phyloP scores from a whole-genome alignment of 2,888 invertebrate genomes.

The Dorcus parallelipipedus region DNA sequence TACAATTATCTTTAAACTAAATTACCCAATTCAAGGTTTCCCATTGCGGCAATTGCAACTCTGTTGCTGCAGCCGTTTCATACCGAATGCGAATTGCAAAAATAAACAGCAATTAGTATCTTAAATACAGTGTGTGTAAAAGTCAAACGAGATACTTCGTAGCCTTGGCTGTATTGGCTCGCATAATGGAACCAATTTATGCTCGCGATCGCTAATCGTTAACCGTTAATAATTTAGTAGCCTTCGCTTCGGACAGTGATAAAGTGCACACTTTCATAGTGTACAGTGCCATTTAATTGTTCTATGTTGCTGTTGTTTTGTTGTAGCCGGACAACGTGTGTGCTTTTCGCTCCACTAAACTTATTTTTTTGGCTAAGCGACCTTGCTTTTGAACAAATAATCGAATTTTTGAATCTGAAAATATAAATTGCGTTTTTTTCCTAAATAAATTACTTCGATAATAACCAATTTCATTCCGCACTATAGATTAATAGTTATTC shows the following conservation, averaged over 20 bases:
- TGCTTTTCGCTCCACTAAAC: too few species aligned
- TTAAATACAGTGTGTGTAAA: neutral
- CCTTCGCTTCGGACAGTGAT: neutral
- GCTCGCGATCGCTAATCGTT: neutral
- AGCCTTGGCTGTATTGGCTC: neutral
- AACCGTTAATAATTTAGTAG: neutral
- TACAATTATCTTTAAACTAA: neutral
- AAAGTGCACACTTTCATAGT: neutral
- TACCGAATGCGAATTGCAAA: neutral
- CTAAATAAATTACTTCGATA: too few species aligned
- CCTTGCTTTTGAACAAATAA: too few species aligned
- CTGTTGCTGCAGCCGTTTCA: neutral
- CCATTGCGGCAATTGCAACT: neutral
- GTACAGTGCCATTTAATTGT: neutral
- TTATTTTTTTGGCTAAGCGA: too few species aligned
- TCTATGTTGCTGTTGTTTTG: too few species aligned
- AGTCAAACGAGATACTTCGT: neutral
- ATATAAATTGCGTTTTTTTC: too few species aligned
- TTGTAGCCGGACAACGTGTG: too few species aligned
- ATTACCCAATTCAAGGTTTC: neutral
- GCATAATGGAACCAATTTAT: neutral
- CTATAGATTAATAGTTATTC: too few species aligned
- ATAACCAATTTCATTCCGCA: too few species aligned
- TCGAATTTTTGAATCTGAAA: too few species aligned
- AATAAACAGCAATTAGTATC: neutral